phyloP scores from a whole-genome alignment of 2,797 vertebrate genomes.

The Syngnathus acus region DNA sequence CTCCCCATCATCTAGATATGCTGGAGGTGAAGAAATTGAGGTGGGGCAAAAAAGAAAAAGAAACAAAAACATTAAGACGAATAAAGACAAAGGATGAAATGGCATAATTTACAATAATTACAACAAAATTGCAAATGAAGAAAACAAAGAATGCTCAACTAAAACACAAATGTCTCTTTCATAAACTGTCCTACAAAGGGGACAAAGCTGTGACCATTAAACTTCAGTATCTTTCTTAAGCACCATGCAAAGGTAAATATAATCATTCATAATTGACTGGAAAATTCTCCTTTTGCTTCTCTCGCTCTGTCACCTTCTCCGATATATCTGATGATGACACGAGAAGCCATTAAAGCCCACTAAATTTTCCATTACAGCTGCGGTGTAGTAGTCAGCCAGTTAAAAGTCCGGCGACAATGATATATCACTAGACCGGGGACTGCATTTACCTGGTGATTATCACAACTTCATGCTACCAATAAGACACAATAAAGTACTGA shows the following conservation, averaged over 20 bases:
- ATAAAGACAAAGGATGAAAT: constrained; percentile 23
- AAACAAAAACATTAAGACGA: constrained; percentile 30
- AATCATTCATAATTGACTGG: constrained; percentile 67
- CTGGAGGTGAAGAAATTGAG: constrained; percentile 35
- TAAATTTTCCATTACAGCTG: constrained; percentile 49
- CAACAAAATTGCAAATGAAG: constrained; percentile 16
- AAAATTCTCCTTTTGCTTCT: constrained; percentile 37
- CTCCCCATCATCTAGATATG: constrained; percentile 62
- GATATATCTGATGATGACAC: constrained; percentile 40
- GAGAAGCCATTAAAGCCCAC: constrained; percentile 52
- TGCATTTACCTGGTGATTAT: not conserved
- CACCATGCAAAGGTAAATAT: constrained; percentile 53
- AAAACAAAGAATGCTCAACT: constrained; percentile 13
- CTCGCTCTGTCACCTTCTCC: constrained; percentile 20
- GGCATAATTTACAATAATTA: not conserved
- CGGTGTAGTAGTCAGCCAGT: constrained; percentile 37
- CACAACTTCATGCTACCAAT: not conserved
- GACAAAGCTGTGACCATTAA: constrained; percentile 44
- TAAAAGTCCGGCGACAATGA: constrained; percentile 26
- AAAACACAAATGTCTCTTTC: not conserved
- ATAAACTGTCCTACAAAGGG: not conserved
- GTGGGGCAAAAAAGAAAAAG: constrained; percentile 21
- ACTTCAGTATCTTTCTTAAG: constrained; percentile 35
- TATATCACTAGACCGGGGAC: constrained; percentile 15
- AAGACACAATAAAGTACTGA: not conserved